phyloP scores from a whole-genome alignment of 2,888 invertebrate genomes.

The Caenorhabditis sp. region DNA sequence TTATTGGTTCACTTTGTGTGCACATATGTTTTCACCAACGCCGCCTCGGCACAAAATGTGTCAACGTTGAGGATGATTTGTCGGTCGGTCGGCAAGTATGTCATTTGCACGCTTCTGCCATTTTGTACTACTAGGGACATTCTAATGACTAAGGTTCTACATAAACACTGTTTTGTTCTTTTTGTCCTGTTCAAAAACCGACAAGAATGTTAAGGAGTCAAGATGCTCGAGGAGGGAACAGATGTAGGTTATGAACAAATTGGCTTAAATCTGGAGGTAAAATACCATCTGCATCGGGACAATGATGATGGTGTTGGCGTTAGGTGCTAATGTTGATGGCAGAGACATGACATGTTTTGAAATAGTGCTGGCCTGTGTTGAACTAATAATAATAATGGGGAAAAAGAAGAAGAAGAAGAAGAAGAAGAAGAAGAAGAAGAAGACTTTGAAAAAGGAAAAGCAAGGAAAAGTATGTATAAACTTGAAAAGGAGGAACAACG shows the following conservation, averaged over 20 bases:
- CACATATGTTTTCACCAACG: slow-evolving; percentile 48
- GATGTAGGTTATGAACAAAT: slow-evolving; percentile 39
- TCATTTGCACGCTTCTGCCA: slow-evolving; percentile 34
- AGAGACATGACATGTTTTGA: slow-evolving; percentile 2
- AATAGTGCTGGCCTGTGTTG: too few relatives aligned
- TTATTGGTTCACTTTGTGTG: slow-evolving; percentile 16
- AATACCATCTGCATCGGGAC: slow-evolving; percentile 49
- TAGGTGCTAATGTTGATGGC: not conserved
- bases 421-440: not conserved
- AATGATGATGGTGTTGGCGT: not conserved
- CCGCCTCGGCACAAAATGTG: slow-evolving; percentile 22
- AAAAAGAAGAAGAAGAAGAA: not conserved
- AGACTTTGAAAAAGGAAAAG: too few relatives aligned
- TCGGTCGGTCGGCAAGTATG: slow-evolving; percentile 3
- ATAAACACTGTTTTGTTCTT: not conserved
- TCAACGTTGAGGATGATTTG: slow-evolving; percentile 28
- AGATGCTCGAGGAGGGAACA: slow-evolving; percentile 6
- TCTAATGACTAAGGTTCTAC: not conserved
- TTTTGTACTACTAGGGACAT: not conserved
- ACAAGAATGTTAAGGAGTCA: not conserved
- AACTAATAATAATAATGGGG: not conserved
- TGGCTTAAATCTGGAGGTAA: slow-evolving; percentile 56
- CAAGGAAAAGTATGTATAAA: slow-evolving; percentile 1
- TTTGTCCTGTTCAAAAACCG: not conserved
- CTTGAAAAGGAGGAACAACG: slow-evolving; percentile 27